Evolutionary conservation across 2,888 invertebrate genomes (phyloP).

Genomic region (Thera britannica): DNA sequence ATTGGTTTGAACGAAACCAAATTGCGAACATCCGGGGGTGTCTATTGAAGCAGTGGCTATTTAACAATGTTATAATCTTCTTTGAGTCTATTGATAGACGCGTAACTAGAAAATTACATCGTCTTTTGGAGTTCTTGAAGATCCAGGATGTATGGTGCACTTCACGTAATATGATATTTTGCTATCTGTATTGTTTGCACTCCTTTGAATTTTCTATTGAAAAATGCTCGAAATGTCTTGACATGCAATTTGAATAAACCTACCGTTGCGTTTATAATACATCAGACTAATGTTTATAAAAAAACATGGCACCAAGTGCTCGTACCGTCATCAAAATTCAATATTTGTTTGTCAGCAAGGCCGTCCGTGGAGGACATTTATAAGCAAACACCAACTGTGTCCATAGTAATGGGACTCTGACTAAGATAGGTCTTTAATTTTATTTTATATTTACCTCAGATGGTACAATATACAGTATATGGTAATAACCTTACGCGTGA

Average conservation of each 20-base stretch:
- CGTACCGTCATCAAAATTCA: constrained; percentile 13
- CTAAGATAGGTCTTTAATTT: constrained; percentile 6
- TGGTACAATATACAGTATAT: too few relatives aligned
- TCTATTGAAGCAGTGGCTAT: constrained; percentile 69
- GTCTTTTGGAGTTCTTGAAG: constrained; percentile 49
- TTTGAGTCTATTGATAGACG: constrained; percentile 55
- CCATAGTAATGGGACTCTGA: constrained; percentile 25
- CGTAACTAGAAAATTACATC: constrained; percentile 70
- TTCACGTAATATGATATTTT: constrained; percentile 60
- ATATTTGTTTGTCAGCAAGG: constrained; percentile 36
- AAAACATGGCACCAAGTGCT: constrained; percentile 7
- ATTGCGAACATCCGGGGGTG: constrained; percentile 83
- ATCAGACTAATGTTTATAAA: background rate
- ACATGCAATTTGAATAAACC: background rate
- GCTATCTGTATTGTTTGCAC: constrained; percentile 36
- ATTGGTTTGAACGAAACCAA: constrained; percentile 79
- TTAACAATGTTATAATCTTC: constrained; percentile 59
- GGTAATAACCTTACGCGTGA: too few relatives aligned
- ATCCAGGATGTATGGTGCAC: constrained; percentile 55
- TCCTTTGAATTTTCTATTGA: constrained; percentile 17
- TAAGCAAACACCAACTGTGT: constrained; percentile 34
- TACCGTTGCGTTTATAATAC: background rate
- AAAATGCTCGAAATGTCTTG: constrained; percentile 7
- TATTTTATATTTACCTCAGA: too few relatives aligned
- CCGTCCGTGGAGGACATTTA: constrained; percentile 34